phyloP scores from a whole-genome alignment of 2,113 vertebrate genomes.

The Thalassoma bifasciatum region DNA sequence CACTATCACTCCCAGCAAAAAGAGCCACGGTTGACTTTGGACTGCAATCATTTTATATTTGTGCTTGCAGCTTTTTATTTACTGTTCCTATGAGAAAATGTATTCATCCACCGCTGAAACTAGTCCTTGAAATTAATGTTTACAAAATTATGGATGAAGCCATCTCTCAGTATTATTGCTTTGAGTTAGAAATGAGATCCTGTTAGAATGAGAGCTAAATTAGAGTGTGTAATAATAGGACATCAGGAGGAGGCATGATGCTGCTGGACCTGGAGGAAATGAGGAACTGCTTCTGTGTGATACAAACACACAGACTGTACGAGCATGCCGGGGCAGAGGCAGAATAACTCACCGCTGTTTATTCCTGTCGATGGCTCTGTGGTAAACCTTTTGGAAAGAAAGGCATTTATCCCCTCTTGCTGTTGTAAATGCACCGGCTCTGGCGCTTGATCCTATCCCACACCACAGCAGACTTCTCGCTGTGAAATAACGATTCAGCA shows the following conservation, averaged over 20 bases:
- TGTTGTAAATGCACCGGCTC: constrained; percentile 66
- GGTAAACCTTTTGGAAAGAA: constrained; percentile 76
- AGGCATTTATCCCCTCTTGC: constrained; percentile 68
- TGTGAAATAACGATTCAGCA: constrained; percentile 75
- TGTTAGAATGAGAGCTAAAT: neutral
- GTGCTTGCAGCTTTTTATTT: neutral
- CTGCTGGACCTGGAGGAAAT: neutral
- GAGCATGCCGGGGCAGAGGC: neutral
- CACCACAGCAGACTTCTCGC: constrained; percentile 64
- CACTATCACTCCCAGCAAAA: neutral
- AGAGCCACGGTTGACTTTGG: neutral
- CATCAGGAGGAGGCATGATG: neutral
- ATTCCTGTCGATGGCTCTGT: constrained; percentile 56
- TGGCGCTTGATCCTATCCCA: constrained; percentile 47
- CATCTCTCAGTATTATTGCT: neutral
- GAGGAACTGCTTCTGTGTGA: neutral
- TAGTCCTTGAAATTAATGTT: neutral
- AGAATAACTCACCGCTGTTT: constrained; percentile 26
- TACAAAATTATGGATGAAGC: neutral
- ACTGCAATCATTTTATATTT: neutral
- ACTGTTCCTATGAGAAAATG: neutral
- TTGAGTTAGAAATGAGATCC: constrained; percentile 3
- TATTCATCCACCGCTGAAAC: constrained; percentile 7
- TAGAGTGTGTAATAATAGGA: neutral
- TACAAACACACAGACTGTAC: neutral